Percentiles rank a stretch among this genome's conserved stretches.
Evolutionary conservation across 2,113 vertebrate genomes (phyloP).

Genomic region (Passer domesticus): DNA sequence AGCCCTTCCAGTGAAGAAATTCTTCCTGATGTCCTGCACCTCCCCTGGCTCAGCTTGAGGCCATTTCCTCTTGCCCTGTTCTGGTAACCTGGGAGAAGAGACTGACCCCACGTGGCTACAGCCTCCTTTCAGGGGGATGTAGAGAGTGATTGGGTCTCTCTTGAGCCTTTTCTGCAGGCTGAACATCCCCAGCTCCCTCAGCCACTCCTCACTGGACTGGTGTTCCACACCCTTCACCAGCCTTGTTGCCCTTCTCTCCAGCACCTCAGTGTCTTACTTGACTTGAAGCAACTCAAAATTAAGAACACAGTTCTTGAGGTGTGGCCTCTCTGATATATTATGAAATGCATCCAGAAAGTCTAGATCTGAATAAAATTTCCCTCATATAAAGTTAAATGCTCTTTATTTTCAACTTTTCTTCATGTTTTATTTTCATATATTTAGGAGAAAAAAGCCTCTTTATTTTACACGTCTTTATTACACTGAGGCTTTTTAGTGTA

Average conservation of each 20-base stretch:
- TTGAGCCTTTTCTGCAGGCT: neutral
- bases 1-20: neutral
- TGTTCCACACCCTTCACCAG: neutral
- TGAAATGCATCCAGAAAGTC: neutral
- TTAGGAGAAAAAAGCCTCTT: neutral
- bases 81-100: neutral
- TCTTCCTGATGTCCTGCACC: neutral
- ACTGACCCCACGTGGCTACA: rapidly evolving
- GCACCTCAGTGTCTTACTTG: neutral
- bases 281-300: neutral
- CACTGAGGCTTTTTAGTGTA: neutral
- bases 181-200: neutral
- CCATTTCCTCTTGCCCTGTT: neutral
- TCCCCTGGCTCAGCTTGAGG: neutral
- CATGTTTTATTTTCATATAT: neutral
- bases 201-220: neutral
- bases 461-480: neutral
- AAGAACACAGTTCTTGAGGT: neutral
- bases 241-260: neutral
- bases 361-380: neutral
- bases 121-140: neutral
- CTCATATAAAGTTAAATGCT: neutral
- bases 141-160: neutral
- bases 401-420: neutral
- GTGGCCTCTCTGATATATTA: neutral